Percentiles rank a stretch among this genome's conserved stretches.
These are phyloP conservation scores for Anoplopoma fimbria DNA, from an alignment of 2,113 vertebrate species.

Conservation along the genomic window DNA sequence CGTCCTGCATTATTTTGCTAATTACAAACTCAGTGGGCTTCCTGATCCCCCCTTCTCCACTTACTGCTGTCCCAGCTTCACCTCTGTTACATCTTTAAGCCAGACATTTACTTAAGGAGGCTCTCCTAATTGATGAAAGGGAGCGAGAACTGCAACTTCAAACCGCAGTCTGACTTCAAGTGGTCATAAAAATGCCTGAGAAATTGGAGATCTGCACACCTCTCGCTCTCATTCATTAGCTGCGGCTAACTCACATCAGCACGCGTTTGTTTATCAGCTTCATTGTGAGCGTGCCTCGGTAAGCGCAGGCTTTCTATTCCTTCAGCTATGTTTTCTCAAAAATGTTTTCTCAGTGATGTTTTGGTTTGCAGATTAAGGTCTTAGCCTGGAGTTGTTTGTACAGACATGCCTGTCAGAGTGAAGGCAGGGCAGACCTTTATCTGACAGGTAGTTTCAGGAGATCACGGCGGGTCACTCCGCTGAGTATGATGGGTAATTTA, in stretches of 20 bases:
- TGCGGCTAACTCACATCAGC: conserved; percentile 47
- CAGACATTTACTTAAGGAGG: conserved; percentile 69
- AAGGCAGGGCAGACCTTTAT: conserved; percentile 61
- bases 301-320: conserved; percentile 27
- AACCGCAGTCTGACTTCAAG: conserved; percentile 68
- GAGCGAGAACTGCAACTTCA: conserved; percentile 60
- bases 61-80: conserved; percentile 52
- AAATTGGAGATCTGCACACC: conserved; percentile 55
- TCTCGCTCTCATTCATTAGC: conserved; percentile 61
- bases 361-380: conserved; percentile 60
- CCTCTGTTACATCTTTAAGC: conserved; percentile 71
- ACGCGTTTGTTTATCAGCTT: conserved; percentile 42
- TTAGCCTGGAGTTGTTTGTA: conserved; percentile 57
- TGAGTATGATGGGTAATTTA: conserved; percentile 41
- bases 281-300: conserved; percentile 33
- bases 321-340: conserved; percentile 15
- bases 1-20: conserved; percentile 71
- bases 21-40: conserved; percentile 79
- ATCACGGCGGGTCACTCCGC: conserved; percentile 44
- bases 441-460: conserved; percentile 57
- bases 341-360: conserved; percentile 48
- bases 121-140: conserved; percentile 80
- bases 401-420: conserved; percentile 59
- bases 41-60: conserved; percentile 36
- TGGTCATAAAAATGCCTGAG: conserved; percentile 69